phyloP scores from a whole-genome alignment of 2,797 vertebrate species.

The Pangasius mekongensis region DNA sequence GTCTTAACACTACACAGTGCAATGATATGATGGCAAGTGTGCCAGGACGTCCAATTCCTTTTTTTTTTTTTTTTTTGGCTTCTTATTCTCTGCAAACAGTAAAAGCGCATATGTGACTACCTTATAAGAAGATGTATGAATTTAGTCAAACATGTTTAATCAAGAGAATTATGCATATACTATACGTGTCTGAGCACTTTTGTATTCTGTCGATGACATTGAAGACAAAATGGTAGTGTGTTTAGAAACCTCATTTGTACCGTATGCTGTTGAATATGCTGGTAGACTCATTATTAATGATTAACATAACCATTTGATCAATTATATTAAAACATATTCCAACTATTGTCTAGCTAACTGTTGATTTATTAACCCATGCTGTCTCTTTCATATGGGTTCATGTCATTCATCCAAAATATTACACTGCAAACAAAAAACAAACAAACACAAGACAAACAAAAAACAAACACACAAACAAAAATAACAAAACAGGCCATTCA shows the following conservation, averaged over 20 bases:
- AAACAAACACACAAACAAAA: not conserved
- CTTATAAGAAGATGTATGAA: not conserved
- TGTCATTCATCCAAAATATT: not conserved
- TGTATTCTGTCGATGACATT: slow-evolving; percentile 5
- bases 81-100: not conserved
- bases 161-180: not conserved
- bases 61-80: not conserved
- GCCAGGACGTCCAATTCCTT: not conserved
- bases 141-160: slow-evolving; percentile 23
- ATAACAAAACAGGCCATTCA: not conserved
- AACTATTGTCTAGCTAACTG: slow-evolving; percentile 5
- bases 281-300: slow-evolving; percentile 3
- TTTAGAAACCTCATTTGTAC: slow-evolving; percentile 10
- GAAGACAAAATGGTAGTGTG: slow-evolving; percentile 11
- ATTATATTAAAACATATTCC: slow-evolving; percentile 13
- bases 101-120: not conserved
- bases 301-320: not conserved
- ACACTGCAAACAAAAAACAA: not conserved
- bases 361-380: slow-evolving; percentile 9
- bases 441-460: not conserved
- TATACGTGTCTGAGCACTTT: not conserved
- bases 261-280: slow-evolving; percentile 31
- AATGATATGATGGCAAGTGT: not conserved
- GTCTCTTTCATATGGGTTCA: not conserved
- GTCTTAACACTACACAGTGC: slow-evolving; percentile 1